Base-by-base conservation (phyloP, 2,113 vertebrate species). In the Panthera leo region DNA sequence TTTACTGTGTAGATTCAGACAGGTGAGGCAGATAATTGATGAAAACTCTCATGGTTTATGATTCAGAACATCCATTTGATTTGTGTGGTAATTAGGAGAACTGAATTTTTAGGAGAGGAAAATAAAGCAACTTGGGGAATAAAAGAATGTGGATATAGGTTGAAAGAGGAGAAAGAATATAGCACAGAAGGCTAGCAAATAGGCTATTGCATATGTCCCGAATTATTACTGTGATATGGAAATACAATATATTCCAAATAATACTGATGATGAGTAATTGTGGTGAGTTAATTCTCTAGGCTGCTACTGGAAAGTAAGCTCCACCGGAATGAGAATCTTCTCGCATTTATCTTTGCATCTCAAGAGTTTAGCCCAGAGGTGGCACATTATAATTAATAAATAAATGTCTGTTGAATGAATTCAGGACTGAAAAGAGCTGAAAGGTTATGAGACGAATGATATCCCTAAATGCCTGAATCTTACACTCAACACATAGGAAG, bases 191-290 rank as follows among this genome's bases (percentile, higher is more conserved):
- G 12, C n/a, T n/a, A 58, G 11, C 1, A 0, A 76, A 80, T 16
- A 91, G 19, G 55, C 2, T 91, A 36, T 14, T 63, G 36, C 11
- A 9, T 58, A 11, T 76, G 25, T 75, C 48, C 31, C 48, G 31
- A 92, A 14, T 92, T 95, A 87, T 94, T 67, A 67, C 67, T 51
- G 23, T 48, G 75, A 39, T 70, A 45, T 87, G 68, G 42, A 34
- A 79, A 68, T 87, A 63, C 95, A 63, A 85, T 91, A 91, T 42
- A 53, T 94, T 90, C 36, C 51, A 75, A 58, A 87, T 29, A 88
- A 18, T 29, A 68, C 29, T 25, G 27, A 78, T 3, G 23, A 88
- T 78, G 53, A 70, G 29, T 11, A 92, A 79, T 39, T 80, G 21
- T 5, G 2, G 42, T 63, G 13, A 88, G 91, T 91, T 55, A 87